Evolutionary conservation across 1,140 invertebrate genomes (phyloP).

Genomic region (Lepidurus packardi): DNA sequence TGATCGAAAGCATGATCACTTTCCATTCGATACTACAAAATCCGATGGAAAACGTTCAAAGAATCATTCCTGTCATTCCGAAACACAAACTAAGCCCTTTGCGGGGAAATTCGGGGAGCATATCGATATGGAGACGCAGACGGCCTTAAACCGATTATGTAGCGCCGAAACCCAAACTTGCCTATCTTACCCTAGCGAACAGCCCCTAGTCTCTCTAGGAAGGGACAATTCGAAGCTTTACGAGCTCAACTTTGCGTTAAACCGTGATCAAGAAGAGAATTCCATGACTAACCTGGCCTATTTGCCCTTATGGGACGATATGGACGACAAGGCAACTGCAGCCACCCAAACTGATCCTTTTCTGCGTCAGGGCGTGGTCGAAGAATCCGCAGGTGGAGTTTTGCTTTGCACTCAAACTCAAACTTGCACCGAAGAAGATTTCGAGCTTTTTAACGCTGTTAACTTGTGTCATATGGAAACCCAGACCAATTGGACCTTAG

Average conservation of each 20-base stretch:
- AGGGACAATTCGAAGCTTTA: background rate
- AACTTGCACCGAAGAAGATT: background rate
- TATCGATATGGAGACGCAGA: background rate
- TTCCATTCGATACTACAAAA: background rate
- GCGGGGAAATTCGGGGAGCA: background rate
- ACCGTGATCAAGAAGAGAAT: background rate
- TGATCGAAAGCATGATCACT: background rate
- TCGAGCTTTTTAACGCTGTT: background rate
- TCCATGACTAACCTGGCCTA: background rate
- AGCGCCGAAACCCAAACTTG: background rate
- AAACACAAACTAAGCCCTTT: background rate
- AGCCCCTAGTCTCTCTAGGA: background rate
- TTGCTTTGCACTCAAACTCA: background rate
- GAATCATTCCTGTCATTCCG: background rate
- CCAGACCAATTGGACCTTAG: background rate
- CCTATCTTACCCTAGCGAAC: background rate
- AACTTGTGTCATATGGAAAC: conserved; percentile 3
- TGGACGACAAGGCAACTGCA: background rate
- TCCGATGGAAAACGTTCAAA: background rate
- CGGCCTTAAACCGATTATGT: background rate
- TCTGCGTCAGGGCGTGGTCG: background rate
- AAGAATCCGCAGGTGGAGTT: background rate
- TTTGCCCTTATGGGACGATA: background rate
- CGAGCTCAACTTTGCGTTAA: background rate
- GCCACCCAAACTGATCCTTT: conserved; percentile 9